Evolutionary conservation across 2,888 invertebrate species (phyloP).

Genomic region (Leucania comma): DNA sequence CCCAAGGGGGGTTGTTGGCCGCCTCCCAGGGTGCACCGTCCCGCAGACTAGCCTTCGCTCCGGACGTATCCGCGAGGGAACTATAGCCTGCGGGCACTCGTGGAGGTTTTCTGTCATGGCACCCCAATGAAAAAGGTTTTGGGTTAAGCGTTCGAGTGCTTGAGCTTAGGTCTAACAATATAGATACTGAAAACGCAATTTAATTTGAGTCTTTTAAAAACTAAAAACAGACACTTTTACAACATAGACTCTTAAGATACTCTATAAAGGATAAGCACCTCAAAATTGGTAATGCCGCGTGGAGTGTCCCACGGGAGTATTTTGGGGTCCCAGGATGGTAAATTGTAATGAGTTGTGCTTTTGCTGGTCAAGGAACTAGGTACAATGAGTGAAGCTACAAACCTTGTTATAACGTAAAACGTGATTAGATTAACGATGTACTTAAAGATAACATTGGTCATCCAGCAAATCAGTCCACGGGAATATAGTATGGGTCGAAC

Average conservation of each 20-base stretch:
- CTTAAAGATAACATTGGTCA: neutral
- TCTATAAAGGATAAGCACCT: neutral
- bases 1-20: no score
- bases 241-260: neutral
- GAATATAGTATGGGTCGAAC: neutral
- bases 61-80: no score
- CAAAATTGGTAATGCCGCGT: neutral
- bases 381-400: neutral
- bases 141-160: neutral
- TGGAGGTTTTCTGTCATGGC: no score
- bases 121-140: constrained; percentile 2
- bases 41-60: no score
- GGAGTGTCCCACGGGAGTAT: neutral
- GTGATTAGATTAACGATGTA: neutral
- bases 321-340: neutral
- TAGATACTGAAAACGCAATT: neutral
- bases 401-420: no score
- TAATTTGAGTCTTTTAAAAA: neutral
- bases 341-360: neutral
- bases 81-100: no score
- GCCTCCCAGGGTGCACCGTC: no score
- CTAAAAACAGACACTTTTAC: neutral
- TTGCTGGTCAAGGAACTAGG: no score
- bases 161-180: neutral
- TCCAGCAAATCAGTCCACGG: neutral